A percentile compares a stretch with the other conserved stretches of the same genome.
Conservation (phyloP, 2,888 invertebrate genomes). For the Tethea ocularis region DNA sequence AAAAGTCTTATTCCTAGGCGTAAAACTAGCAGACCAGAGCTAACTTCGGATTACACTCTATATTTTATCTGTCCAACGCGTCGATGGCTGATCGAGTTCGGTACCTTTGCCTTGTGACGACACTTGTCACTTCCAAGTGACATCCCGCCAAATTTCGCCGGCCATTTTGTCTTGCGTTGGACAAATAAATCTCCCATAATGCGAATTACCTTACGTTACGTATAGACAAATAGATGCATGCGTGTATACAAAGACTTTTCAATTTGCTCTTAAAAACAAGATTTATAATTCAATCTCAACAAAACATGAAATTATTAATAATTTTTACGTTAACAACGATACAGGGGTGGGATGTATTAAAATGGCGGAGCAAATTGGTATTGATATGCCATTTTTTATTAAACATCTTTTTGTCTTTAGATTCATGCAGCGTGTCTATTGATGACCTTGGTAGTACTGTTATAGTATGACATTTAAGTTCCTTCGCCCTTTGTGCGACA, state of each 20-base stretch:
- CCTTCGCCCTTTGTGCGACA: conserved; percentile 39
- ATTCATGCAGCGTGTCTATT: not conserved
- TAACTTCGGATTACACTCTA: conserved; percentile 46
- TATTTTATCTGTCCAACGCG: conserved; percentile 54
- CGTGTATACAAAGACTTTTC: conserved; percentile 42
- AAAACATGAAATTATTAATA: conserved; percentile 6
- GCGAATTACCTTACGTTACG: conserved; percentile 57
- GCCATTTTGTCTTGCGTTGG: conserved; percentile 46
- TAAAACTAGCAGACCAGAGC: conserved; percentile 75
- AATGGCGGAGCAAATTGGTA: conserved; percentile 1
- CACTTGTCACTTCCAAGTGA: conserved; percentile 16
- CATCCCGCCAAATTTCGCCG: conserved; percentile 32
- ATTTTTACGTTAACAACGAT: not conserved
- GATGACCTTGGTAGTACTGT: conserved; percentile 23
- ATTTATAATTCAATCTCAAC: conserved; percentile 19
- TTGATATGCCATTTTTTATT: conserved; percentile 47
- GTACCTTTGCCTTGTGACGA: conserved; percentile 11
- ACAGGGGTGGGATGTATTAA: not conserved
- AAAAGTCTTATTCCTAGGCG: conserved; percentile 68
- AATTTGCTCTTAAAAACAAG: conserved; percentile 19
- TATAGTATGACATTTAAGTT: conserved; percentile 28
- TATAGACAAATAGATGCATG: conserved; percentile 65
- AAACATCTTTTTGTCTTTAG: conserved; percentile 23
- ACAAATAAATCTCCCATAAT: conserved; percentile 51
- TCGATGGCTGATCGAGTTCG: conserved; percentile 12